Conservation (phyloP, 2,888 invertebrate genomes). For the Parnassius glacialis region DNA sequence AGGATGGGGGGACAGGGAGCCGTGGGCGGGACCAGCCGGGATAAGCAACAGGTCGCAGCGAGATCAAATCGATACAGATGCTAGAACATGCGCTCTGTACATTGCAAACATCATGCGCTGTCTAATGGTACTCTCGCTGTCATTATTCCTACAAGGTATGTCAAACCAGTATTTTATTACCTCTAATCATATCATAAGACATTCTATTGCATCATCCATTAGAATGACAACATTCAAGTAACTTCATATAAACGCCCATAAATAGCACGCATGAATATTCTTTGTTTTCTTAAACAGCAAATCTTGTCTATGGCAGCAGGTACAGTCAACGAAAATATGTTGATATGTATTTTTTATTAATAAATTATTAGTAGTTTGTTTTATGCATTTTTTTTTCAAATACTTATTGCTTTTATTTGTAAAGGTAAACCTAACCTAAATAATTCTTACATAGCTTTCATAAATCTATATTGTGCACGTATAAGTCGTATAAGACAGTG, state of each 20-base stretch:
- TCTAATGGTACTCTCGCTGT: constrained; percentile 63
- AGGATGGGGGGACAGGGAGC: constrained; percentile 33
- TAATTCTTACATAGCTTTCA: too few species aligned
- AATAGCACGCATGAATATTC: constrained; percentile 13
- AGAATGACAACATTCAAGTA: neutral
- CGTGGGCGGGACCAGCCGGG: constrained; percentile 49
- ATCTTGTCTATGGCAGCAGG: constrained; percentile 42
- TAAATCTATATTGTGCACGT: too few species aligned
- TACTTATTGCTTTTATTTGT: too few species aligned
- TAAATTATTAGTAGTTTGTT: too few species aligned
- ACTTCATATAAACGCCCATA: neutral
- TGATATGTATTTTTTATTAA: neutral
- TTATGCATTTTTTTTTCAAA: too few species aligned
- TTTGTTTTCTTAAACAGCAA: constrained; percentile 38
- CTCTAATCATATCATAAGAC: constrained; percentile 2
- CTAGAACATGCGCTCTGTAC: constrained; percentile 67
- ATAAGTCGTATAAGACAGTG: too few species aligned
- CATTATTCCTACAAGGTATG: constrained; percentile 67
- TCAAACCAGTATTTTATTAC: constrained; percentile 41
- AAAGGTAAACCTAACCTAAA: too few species aligned
- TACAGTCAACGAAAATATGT: constrained; percentile 5
- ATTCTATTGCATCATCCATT: constrained; percentile 9
- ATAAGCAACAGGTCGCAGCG: constrained; percentile 68
- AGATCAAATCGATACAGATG: constrained; percentile 68
- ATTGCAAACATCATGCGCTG: constrained; percentile 65